Evolutionary conservation across 2,797 vertebrate species (phyloP), one percentile per base, ranked within the genome.

Genomic region (Lagodon rhomboides): DNA sequence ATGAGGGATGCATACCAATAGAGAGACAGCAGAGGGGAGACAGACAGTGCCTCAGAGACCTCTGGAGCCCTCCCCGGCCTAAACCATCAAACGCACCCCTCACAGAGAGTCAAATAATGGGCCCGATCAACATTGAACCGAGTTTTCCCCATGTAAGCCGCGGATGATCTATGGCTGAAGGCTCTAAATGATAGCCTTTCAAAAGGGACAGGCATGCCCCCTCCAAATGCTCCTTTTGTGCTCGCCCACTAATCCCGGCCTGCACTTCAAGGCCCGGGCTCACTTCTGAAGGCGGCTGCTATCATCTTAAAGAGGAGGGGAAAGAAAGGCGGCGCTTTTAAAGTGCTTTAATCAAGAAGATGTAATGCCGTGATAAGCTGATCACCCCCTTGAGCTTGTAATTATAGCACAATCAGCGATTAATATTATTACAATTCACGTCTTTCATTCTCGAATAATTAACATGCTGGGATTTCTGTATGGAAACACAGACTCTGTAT

Each of bases 241-340:
- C 81, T 17, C 34, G 34, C 65, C 81, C 76, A 23, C 85, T 95
- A 95, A 95, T 95, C 91, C 54, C 6, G 56, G 75, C 62, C 75
- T 80, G 85, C 90, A 93, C 94, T 95, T 95, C 93, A 95, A 95
- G 92, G 91, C 92, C 88, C 76, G 51, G 71, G 77, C 86, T 94
- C 88, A 89, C 93, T 89, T 93, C 92, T 93, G 87, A 95, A 86
- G 86, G 87, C 78, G 27, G 84, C 90, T 90, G 85, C 90, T 91
- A 91, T 92, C 93, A 91, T 82, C 91, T 93, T 86, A 88, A 87
- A 92, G 70, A 70, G 77, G 79, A 60, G 8, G 87, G 73, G 84
- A 76, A 86, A 90, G 90, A 86, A 86, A 88, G 86, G 84, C 76
- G 61, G 61, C 86, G 66, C 88, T 94, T 90, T 94, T 75, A 88